Evolutionary conservation across 37 sponge, comb jelly and placozoan genomes (phyloP).

Genomic region (Spongilla lacustris): DNA sequence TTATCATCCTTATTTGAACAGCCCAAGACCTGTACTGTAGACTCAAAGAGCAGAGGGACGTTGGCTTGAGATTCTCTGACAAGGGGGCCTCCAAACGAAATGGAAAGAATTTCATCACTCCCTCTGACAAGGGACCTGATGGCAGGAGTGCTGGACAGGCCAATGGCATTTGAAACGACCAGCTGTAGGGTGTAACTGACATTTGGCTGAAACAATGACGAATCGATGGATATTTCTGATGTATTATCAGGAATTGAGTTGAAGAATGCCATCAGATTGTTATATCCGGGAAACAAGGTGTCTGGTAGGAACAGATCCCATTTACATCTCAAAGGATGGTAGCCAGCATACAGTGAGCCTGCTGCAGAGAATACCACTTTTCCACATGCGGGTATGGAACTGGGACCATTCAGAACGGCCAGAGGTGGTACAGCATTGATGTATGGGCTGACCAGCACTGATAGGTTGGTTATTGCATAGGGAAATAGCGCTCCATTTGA

Average conservation of each 20-base stretch:
- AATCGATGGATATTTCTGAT: conserved; percentile 26
- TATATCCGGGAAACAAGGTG: conserved; percentile 38
- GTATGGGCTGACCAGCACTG: conserved; percentile 19
- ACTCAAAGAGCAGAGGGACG: neutral
- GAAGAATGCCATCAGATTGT: conserved; percentile 27
- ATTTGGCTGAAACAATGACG: conserved; percentile 13
- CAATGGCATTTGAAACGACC: conserved; percentile 55
- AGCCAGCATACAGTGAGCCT: conserved; percentile 70
- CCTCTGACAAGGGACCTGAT: neutral
- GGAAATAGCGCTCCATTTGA: conserved; percentile 24
- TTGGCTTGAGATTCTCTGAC: neutral
- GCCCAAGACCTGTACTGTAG: neutral
- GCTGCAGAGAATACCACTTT: conserved; percentile 31
- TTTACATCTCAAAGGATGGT: conserved; percentile 37
- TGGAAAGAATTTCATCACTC: neutral
- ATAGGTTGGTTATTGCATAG: conserved; percentile 17
- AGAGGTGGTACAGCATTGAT: conserved; percentile 44
- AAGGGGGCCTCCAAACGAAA: neutral
- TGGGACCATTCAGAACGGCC: conserved; percentile 55
- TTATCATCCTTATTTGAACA: neutral
- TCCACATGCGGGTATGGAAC: conserved; percentile 66
- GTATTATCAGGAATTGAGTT: conserved; percentile 10
- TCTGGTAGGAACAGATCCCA: conserved; percentile 66
- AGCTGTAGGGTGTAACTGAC: conserved; percentile 56
- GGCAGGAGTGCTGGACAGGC: conserved; percentile 8